These are phyloP conservation scores for Unio delphinus DNA, from an alignment of 2,888 invertebrate species.

Conservation along the genomic window DNA sequence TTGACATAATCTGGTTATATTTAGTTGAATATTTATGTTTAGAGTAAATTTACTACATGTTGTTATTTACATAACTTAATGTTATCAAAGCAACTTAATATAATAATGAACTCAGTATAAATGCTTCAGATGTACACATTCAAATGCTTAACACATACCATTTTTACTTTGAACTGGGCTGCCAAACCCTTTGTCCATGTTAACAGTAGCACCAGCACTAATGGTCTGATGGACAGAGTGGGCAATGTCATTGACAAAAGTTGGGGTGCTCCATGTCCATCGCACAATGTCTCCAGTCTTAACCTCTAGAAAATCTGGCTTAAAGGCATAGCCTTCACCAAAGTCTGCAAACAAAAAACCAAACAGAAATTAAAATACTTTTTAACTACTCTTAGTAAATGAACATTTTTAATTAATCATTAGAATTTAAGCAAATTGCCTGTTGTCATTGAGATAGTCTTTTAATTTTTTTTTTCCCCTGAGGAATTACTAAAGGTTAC, in stretches of 20 bases:
- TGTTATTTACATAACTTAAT: too few species aligned
- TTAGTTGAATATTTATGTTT: too few species aligned
- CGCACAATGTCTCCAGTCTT: slow-evolving; percentile 42
- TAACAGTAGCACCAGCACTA: slow-evolving; percentile 15
- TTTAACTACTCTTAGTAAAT: neutral
- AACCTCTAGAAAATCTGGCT: slow-evolving; percentile 29
- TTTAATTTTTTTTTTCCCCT: too few species aligned
- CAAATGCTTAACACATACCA: slow-evolving; percentile 1
- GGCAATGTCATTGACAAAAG: slow-evolving; percentile 23
- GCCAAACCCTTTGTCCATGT: slow-evolving; percentile 25
- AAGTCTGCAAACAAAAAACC: slow-evolving; percentile 27
- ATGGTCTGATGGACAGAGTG: slow-evolving; percentile 34
- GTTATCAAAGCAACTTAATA: too few species aligned
- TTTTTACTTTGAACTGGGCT: slow-evolving; percentile 9
- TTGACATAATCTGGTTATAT: too few species aligned
- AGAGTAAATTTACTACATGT: too few species aligned
- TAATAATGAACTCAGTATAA: too few species aligned
- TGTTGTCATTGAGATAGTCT: too few species aligned
- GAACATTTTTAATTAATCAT: too few species aligned
- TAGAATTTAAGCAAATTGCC: too few species aligned
- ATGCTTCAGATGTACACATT: too few species aligned
- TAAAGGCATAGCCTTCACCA: slow-evolving; percentile 47
- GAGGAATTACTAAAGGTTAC: too few species aligned
- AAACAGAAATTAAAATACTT: neutral
- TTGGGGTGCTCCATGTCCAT: slow-evolving; percentile 45